Percentiles rank a stretch among this genome's conserved stretches.
Conservation (phyloP, 2,113 vertebrate genomes). For the Sinocyclocheilus anshuiensis region DNA sequence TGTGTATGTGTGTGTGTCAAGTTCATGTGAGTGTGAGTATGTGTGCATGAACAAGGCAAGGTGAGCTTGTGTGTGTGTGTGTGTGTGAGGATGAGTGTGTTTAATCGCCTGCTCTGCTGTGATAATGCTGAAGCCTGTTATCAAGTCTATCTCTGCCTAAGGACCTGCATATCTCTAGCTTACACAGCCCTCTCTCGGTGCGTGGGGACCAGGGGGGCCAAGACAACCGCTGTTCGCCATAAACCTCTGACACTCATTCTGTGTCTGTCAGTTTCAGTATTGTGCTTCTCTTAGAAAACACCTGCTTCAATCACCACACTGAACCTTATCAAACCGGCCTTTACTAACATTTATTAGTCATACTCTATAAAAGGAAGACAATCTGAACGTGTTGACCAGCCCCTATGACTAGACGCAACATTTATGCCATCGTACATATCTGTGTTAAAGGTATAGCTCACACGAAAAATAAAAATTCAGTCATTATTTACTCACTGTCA, state of each 20-base stretch:
- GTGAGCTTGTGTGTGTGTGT: constrained; percentile 45
- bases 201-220: constrained; percentile 38
- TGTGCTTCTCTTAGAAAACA: constrained; percentile 37
- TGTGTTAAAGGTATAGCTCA: neutral
- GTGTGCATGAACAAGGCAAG: constrained; percentile 28
- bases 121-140: constrained; percentile 74
- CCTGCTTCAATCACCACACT: constrained; percentile 29
- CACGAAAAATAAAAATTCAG: neutral
- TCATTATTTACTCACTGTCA: neutral
- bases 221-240: constrained; percentile 48
- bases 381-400: neutral
- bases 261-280: constrained; percentile 43
- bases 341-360: constrained; percentile 34
- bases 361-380: neutral
- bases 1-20: neutral
- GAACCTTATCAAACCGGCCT: constrained; percentile 38
- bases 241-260: constrained; percentile 52
- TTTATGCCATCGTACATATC: neutral
- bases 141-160: constrained; percentile 74
- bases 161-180: constrained; percentile 79
- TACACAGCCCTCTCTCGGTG: constrained; percentile 69
- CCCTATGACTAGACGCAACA: neutral
- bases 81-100: constrained; percentile 58
- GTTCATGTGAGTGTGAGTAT: constrained; percentile 31
- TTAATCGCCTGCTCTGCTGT: constrained; percentile 73